Evolutionary conservation across 2,797 vertebrate genomes (phyloP), one percentile per base, ranked within the genome.

Genomic region (Gorsachius magnificus): DNA sequence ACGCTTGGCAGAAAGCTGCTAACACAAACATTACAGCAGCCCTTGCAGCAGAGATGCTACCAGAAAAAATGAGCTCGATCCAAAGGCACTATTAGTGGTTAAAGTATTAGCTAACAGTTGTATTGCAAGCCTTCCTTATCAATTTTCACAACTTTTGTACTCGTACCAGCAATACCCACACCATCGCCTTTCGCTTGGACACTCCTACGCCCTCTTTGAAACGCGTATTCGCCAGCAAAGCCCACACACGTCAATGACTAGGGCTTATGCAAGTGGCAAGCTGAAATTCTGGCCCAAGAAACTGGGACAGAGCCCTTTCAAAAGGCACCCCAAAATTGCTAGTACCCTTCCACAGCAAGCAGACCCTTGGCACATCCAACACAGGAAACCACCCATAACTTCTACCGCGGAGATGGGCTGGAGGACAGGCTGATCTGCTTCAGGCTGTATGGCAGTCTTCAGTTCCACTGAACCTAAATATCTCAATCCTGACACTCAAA

Each of bases 21-120:
- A 95, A 93, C 89, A 75, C 92, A 96, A 95, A 96, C 89, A 84
- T 28, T 56, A 79, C 48, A 92, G 87, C 80, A 96, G 87, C 41
- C 87, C 69, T 75, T 93, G 85, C 87, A 96, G 88, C 94, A 94
- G 79, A 68, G 86, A 72, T 60, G 86, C 71, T 93, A 95, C 95
- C 81, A 94, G 93, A 97, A 95, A 93, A 93, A 77, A 80, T n/a
- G 61, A 97, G 96, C 71, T 81, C 8, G 0, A 95, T 94, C 87
- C 85, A 94, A 91, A 85, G 76, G 76, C 60, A 58, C 76, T 87
- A 66, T 86, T 92, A 95, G 84, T n/a, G 91, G 89, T 70, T 74
- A 50, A 95, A 81, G 84, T 50, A 78, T 48, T 24, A 96, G 82
- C 71, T 66, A 46, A 50, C 88, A 91, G 80, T 28, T 58, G 56